A percentile compares a stretch with the other conserved stretches of the same genome.
Evolutionary conservation across 2,113 vertebrate genomes (phyloP).

Genomic region (Scortum barcoo): DNA sequence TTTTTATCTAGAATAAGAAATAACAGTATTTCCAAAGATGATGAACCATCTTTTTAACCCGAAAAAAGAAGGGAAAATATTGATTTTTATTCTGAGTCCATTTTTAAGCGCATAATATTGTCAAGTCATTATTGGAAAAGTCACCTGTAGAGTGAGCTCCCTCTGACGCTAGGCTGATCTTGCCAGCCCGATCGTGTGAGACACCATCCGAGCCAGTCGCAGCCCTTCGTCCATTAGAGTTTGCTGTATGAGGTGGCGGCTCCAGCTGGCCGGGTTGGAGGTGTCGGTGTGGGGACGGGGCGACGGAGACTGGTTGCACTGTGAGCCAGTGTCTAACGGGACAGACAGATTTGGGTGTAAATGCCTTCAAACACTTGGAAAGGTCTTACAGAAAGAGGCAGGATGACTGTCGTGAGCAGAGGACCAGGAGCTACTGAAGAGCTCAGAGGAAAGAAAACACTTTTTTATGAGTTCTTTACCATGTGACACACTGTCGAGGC

Average conservation of each 20-base stretch:
- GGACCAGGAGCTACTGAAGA: background rate
- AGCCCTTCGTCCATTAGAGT: conserved; percentile 97
- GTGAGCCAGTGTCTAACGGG: conserved; percentile 80
- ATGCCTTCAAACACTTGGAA: conserved; percentile 11
- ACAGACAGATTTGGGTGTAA: conserved; percentile 73
- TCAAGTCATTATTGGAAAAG: conserved; percentile 50
- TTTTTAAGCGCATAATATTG: conserved; percentile 24
- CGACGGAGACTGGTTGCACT: conserved; percentile 86
- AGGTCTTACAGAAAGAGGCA: conserved; percentile 26
- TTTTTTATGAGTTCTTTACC: conserved; percentile 76
- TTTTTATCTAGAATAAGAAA: background rate
- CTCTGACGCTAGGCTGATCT: conserved; percentile 90
- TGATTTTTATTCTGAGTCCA: conserved; percentile 43
- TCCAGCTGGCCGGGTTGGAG: conserved; percentile 90
- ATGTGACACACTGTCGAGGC: conserved; percentile 90
- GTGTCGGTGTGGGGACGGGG: conserved; percentile 86
- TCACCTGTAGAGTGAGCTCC: conserved; percentile 90
- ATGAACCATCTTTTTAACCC: background rate
- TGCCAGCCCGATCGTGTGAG: conserved; percentile 89
- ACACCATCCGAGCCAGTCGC: conserved; percentile 95
- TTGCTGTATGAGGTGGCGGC: conserved; percentile 96
- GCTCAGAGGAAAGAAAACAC: background rate
- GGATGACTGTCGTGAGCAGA: conserved; percentile 8
- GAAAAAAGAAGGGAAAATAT: conserved; percentile 15
- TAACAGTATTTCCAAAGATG: background rate